Base-by-base conservation (phyloP, 2,113 vertebrate species). In the Crocuta crocuta region DNA sequence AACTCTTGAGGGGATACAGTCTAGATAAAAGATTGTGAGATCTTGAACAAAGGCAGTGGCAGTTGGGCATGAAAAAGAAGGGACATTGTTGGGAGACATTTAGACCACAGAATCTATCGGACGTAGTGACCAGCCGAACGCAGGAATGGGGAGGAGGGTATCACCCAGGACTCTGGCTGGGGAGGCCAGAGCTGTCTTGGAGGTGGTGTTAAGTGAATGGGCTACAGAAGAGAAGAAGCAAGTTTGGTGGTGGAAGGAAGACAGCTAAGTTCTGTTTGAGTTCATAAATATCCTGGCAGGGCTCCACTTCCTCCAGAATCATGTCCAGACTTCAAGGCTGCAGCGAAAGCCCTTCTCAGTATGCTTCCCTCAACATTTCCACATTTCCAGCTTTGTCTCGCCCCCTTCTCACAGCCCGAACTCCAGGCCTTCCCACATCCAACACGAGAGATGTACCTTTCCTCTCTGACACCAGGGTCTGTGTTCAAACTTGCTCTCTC, bases 231-330 rank as follows among this genome's bases (percentile, higher is more conserved):
- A 82, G 16, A 48, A 61, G 10, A 15, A 28, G 35, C 78, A 89
- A 66, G 71, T 58, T 24, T 55, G n/a, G 45, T 10, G 4, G 39
- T 73, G 43, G 35, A 71, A 85, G 39, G 90, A 84, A 92, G 65
- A 63, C 76, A 80, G 71, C 21, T 31, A 76, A 58, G 35, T 94
- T 79, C 91, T 63, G 7, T 76, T 31, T 91, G 88, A 63, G 26
- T 92, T 91, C 19, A 35, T 88, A 90, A 84, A 70, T 43, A 87
- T 71, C 89, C 71, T 7, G 2, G 31, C 71, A 88, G n/a, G 68
- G 50, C 31, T 89, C 94, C n/a, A 31, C n/a, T 55, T 95, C 28
- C 48, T 91, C 85, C 35, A 88, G 70, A 93, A 83, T 23, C 28
- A 94, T 63, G 58, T 89, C 53, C 23, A 79, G 55, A 55, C 50